Evolutionary conservation across 2,113 vertebrate species (phyloP).

Genomic region (Eublepharis macularius): DNA sequence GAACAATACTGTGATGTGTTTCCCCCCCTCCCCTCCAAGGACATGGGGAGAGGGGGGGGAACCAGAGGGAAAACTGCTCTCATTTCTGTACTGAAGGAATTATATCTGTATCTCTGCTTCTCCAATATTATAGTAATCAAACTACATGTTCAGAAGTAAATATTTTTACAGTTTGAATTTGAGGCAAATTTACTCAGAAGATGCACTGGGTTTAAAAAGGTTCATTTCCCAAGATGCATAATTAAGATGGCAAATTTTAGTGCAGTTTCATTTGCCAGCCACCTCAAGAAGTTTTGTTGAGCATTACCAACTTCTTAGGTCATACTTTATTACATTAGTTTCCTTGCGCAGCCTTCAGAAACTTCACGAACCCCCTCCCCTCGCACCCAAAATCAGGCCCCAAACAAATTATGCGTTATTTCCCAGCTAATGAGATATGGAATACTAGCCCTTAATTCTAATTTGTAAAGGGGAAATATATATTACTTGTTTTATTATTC

Average conservation of each 20-base stretch:
- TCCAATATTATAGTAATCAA: no score
- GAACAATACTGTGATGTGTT: background rate
- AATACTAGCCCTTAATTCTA: constrained; percentile 21
- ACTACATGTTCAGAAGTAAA: no score
- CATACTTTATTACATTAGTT: background rate
- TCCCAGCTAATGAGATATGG: constrained; percentile 40
- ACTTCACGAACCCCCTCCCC: background rate
- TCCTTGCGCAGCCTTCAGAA: background rate
- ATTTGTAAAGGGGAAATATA: constrained; percentile 12
- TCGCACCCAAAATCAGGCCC: constrained; percentile 18
- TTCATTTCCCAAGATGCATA: background rate
- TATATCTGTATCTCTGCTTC: no score
- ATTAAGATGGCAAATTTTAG: no score
- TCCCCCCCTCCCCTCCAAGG: background rate
- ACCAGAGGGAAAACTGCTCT: background rate
- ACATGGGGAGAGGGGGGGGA: background rate
- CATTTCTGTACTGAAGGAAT: background rate
- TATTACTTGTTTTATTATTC: constrained; percentile 42
- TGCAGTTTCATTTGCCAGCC: background rate
- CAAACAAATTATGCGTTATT: constrained; percentile 45
- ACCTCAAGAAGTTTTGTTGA: background rate
- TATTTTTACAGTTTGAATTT: no score
- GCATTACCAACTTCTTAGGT: background rate
- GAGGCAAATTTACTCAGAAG: background rate
- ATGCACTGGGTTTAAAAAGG: background rate